Conservation (phyloP, 2,888 invertebrate species). For the Diarsia brunnea region DNA sequence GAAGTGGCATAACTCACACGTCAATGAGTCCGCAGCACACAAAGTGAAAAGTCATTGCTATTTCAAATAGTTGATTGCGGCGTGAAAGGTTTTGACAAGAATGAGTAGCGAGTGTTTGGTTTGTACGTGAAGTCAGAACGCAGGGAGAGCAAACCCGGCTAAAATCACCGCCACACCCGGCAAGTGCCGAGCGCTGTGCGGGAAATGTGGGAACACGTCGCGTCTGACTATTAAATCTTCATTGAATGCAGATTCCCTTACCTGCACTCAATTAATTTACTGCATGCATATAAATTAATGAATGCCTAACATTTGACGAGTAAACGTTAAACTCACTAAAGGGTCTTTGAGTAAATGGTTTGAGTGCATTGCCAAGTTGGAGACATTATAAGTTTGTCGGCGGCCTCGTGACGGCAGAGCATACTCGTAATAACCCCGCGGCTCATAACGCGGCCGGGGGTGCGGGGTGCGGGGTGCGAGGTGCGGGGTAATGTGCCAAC, state of each 20-base stretch:
- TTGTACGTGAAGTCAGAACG: conserved; percentile 1
- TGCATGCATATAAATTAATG: not conserved
- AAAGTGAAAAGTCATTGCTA: not conserved
- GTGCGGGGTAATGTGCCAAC: not conserved
- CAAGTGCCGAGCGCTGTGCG: too few relatives aligned
- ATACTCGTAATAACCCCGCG: not conserved
- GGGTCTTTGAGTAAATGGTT: conserved; percentile 1
- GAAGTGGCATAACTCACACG: not conserved
- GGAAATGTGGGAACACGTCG: not conserved
- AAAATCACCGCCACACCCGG: not conserved
- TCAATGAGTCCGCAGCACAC: not conserved
- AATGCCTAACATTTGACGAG: not conserved
- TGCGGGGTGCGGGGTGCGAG: not conserved
- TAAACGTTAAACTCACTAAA: conserved; percentile 11
- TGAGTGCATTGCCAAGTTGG: not conserved
- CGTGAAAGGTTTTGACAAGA: not conserved
- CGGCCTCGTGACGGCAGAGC: not conserved
- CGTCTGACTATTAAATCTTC: conserved; percentile 11
- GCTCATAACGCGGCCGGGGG: not conserved
- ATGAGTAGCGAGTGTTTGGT: not conserved
- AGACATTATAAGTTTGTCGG: conserved; percentile 10
- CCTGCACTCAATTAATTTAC: too few relatives aligned
- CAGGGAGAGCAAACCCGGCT: not conserved
- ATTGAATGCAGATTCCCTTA: conserved; percentile 20
- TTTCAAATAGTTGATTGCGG: not conserved